Evolutionary conservation across 2,888 invertebrate genomes (phyloP).

Genomic region (Argyresthia albistria): DNA sequence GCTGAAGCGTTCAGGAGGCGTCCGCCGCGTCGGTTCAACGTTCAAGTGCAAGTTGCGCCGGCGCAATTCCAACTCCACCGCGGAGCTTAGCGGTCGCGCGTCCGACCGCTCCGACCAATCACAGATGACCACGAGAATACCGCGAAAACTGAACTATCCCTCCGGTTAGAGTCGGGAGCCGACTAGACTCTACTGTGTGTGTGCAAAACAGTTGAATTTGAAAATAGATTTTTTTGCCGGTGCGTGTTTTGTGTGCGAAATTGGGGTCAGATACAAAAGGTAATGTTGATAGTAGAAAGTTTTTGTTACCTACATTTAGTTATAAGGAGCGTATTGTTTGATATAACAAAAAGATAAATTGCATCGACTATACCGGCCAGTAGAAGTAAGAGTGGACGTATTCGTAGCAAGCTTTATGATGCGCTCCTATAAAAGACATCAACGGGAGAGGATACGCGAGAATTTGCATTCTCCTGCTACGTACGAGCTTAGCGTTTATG

Average conservation of each 20-base stretch:
- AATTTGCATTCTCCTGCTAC: neutral
- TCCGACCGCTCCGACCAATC: slow-evolving; percentile 27
- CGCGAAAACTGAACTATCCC: neutral
- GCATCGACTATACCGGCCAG: too few species aligned
- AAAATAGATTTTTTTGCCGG: slow-evolving; percentile 16
- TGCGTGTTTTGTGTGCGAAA: slow-evolving; percentile 25
- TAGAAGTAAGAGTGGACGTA: neutral
- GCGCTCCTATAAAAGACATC: slow-evolving; percentile 29
- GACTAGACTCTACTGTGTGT: slow-evolving; percentile 12
- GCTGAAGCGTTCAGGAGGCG: neutral
- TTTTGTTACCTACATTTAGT: neutral
- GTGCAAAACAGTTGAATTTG: neutral
- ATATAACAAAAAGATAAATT: neutral
- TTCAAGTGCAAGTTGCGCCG: slow-evolving; percentile 49
- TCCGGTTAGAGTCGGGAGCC: slow-evolving; percentile 9
- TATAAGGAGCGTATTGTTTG: neutral
- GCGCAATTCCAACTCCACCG: slow-evolving; percentile 51
- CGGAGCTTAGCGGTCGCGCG: slow-evolving; percentile 37
- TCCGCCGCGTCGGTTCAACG: slow-evolving; percentile 49
- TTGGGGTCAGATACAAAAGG: slow-evolving; percentile 3
- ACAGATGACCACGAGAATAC: slow-evolving; percentile 16
- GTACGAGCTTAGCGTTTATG: neutral
- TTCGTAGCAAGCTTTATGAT: neutral
- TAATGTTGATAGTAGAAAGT: neutral
- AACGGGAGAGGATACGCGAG: slow-evolving; percentile 17